phyloP scores from a whole-genome alignment of 2,888 invertebrate genomes.

The Troides aeacus region DNA sequence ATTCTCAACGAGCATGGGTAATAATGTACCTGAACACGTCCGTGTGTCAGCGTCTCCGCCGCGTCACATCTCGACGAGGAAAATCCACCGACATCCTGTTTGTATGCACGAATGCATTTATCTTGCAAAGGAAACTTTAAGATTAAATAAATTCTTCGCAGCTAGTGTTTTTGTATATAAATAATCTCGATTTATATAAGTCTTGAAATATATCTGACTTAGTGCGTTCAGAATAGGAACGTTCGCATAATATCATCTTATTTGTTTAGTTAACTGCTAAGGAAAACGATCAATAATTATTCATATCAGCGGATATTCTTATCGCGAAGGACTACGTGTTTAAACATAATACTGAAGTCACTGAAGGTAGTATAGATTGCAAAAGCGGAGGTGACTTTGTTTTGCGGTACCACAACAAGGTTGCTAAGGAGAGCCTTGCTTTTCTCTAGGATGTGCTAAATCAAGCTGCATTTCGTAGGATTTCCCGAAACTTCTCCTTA shows the following conservation, averaged over 20 bases:
- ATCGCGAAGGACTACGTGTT: too few species aligned
- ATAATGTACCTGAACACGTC: constrained; percentile 40
- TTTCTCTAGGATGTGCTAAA: too few species aligned
- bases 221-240: not conserved
- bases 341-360: too few species aligned
- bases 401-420: too few species aligned
- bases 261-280: not conserved
- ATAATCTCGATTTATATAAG: not conserved
- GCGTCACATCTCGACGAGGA: constrained; percentile 54
- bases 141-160: constrained; percentile 42
- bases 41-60: constrained; percentile 42
- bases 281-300: not conserved
- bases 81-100: constrained; percentile 67
- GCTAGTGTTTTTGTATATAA: constrained; percentile 32
- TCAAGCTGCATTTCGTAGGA: too few species aligned
- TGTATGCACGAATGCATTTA: constrained; percentile 49
- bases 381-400: too few species aligned
- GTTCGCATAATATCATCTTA: not conserved
- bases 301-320: too few species aligned
- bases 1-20: constrained; percentile 31
- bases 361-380: too few species aligned
- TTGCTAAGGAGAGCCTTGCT: too few species aligned
- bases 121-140: constrained; percentile 41
- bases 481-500: too few species aligned
- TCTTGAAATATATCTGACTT: not conserved